A percentile compares a stretch with the other conserved stretches of the same genome.
These are phyloP conservation scores for Drosophila nr. medialis DNA, from an alignment of 2,888 invertebrate genomes.

Conservation along the genomic window DNA sequence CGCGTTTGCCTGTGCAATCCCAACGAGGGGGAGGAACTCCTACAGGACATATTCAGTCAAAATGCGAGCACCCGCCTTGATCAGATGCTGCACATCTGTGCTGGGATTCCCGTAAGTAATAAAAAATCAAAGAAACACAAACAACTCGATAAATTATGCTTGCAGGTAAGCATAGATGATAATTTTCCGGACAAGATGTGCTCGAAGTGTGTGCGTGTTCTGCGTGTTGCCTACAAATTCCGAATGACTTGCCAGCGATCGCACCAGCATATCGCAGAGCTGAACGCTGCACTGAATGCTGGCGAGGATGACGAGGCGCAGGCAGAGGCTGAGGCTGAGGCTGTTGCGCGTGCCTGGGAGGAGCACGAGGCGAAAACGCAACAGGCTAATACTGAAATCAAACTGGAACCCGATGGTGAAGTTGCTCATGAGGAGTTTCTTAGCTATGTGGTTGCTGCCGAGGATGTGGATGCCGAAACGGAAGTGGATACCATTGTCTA, in stretches of 20 bases:
- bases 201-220: slow-evolving; percentile 68
- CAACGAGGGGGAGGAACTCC: slow-evolving; percentile 59
- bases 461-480: slow-evolving; percentile 57
- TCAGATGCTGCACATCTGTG: slow-evolving; percentile 82
- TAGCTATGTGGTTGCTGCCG: slow-evolving; percentile 57
- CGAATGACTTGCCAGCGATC: slow-evolving; percentile 79
- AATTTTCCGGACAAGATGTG: slow-evolving; percentile 82
- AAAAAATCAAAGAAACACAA: neutral
- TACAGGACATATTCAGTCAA: slow-evolving; percentile 78
- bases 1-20: slow-evolving; percentile 75
- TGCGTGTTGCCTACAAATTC: slow-evolving; percentile 78
- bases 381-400: slow-evolving; percentile 26
- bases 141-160: neutral
- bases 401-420: slow-evolving; percentile 41
- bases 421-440: slow-evolving; percentile 37
- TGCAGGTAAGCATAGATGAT: slow-evolving; percentile 76
- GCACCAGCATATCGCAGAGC: slow-evolving; percentile 75
- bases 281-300: slow-evolving; percentile 1
- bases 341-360: slow-evolving; percentile 55
- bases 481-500: slow-evolving; percentile 57
- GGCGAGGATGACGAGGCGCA: slow-evolving; percentile 45
- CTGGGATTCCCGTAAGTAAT: slow-evolving; percentile 80
- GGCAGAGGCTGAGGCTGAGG: slow-evolving; percentile 34
- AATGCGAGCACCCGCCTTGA: slow-evolving; percentile 77
- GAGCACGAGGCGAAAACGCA: slow-evolving; percentile 40